Base-by-base conservation (phyloP, 2,888 invertebrate genomes). In the Sesia apiformis region DNA sequence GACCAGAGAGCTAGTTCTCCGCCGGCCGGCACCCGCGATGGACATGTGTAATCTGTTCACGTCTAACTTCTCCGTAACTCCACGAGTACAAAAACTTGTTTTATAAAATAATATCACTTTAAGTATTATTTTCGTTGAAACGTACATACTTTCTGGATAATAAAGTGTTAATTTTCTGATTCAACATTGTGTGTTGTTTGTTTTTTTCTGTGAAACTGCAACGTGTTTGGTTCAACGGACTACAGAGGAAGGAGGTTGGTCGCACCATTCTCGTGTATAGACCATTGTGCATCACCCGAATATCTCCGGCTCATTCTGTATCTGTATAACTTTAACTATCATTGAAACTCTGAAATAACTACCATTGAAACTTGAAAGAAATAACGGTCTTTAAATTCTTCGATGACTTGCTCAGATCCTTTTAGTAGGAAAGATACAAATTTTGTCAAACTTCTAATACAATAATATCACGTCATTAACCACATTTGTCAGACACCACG, bases 181-280 rank as follows among this genome's bases (percentile, higher is more conserved):
- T 58, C 62, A 55, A 69, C 67, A 63, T 68, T 69, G 76, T 74
- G 84, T 78, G 80, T 76, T 82, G 79, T 84, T 84, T 81, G 72
- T 75, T 84, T 84, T 80, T 78, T 81, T 79, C 81, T 84, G 88
- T 89, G 86, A 80, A 81, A 80, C 83, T 83, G 77, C 85, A 85
- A 87, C 88, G 88, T 87, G 88, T 86, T 84, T 88, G 81, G 89
- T 89, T 89, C 88, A 88, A 87, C 83, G 89, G 87, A 89, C 88
- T 84, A 76, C 81, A 69, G 79, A 84, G 79, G 78, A n/a, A 84
- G 79, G 79, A 81, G 83, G 89, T 88, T 86, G 86, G 86, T 84
- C 80, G 77, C 67, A 70, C 70, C 79, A 76, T 78, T 79, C 79
- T 78, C 71, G 78, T 78, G 80, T 76, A 65, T 68, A 81, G 75